Base-by-base conservation (phyloP, 2,888 invertebrate genomes). In the Microctonus aethiopoides region DNA sequence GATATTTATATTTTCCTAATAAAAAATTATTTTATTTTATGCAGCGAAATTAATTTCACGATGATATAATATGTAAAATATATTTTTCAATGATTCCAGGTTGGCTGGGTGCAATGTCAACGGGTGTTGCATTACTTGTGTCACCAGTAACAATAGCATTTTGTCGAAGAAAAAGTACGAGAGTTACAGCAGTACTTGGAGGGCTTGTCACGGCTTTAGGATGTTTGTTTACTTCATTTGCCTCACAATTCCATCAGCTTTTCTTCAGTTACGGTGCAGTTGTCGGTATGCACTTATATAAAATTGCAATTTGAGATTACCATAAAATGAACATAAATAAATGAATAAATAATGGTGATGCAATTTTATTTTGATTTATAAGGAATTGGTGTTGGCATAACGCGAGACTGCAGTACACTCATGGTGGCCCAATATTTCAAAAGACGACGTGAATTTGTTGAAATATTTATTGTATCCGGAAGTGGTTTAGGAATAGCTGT, bases 401-500 rank as follows among this genome's bases (percentile, higher is more conserved):
- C 95, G 6, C 88, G 95, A 75, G 95, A 95, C 86, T 95, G 95
- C 81, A 94, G 95, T 24, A 94, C 94, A 52, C 88, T 96, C 79
- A 95, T 96, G 94, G 94, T 96, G 73, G 95, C 95, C 51, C 95
- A 95, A 86, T 96, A 96, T 88, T 96, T 96, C 90, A 95, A 95
- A 84, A 87, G 94, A 75, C 89, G 92, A 79, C 88, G 96, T 72
- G 95, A 96, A 87, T 89, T 95, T 78, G 95, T 95, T 63, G 96
- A 96, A 87, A 94, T 96, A 82, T 93, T 95, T 86, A 93, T 95
- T 76, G 93, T 95, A 67, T 93, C 94, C 76, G 95, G 95, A 80
- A 94, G 94, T 81, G 95, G 96, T 1, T 88, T 95, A 59, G 95
- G 95, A 70, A 94, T 95, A 74, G 92, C 94, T 11, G 90, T 94